These are phyloP conservation scores for Macrotis lagotis DNA, from an alignment of 2,113 vertebrate species.

Conservation along the genomic window DNA sequence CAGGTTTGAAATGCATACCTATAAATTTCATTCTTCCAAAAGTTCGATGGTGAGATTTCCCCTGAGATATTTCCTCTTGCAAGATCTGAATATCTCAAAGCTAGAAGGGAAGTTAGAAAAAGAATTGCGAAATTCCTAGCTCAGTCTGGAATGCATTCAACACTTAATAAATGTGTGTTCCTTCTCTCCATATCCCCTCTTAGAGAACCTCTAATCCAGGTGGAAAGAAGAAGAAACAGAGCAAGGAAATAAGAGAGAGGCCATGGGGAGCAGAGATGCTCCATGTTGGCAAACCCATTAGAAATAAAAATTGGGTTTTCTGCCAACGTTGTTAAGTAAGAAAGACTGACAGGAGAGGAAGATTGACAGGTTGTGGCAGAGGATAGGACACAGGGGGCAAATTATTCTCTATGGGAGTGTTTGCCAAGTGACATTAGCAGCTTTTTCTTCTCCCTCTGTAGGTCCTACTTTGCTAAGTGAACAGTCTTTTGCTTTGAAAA, in stretches of 20 bases:
- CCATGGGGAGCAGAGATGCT: not conserved
- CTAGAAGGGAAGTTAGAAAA: not conserved
- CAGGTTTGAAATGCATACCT: slow-evolving; percentile 1
- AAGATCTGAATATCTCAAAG: not conserved
- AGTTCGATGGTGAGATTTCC: not conserved
- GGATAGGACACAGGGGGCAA: slow-evolving; percentile 35
- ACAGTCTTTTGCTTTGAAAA: not conserved
- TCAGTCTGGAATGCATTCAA: not conserved
- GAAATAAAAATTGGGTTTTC: slow-evolving; percentile 34
- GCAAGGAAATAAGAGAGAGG: not conserved
- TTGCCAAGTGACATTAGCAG: slow-evolving; percentile 21
- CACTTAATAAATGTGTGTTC: not conserved
- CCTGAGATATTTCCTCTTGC: not conserved
- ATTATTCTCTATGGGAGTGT: slow-evolving; percentile 31
- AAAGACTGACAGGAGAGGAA: slow-evolving; percentile 49
- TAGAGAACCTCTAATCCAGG: not conserved
- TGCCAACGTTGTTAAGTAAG: slow-evolving; percentile 31
- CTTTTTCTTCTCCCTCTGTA: not conserved
- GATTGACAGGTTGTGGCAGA: slow-evolving; percentile 19
- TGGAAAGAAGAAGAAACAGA: not conserved
- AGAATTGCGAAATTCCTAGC: not conserved
- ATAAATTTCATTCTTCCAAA: not conserved
- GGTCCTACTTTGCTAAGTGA: not conserved
- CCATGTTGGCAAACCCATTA: not conserved
- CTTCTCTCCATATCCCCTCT: not conserved